These are phyloP conservation scores for Parazoanthus swiftii DNA, from an alignment of 92 coral and sea anemone genomes.

Conservation along the genomic window DNA sequence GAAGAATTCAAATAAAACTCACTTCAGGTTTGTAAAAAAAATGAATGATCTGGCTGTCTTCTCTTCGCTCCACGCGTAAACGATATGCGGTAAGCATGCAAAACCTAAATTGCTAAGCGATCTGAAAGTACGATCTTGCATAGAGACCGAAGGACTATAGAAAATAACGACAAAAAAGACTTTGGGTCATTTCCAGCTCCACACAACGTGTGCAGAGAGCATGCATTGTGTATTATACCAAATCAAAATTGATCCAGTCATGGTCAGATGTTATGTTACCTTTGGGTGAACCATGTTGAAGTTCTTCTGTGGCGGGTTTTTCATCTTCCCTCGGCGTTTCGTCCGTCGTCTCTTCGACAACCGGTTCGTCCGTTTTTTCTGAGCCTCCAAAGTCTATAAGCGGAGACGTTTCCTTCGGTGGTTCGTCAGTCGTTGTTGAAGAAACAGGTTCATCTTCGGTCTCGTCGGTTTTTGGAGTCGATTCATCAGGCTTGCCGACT, in stretches of 20 bases:
- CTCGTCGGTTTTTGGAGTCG: slow-evolving; percentile 12
- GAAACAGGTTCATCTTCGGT: slow-evolving; percentile 34
- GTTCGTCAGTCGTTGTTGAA: slow-evolving; percentile 33
- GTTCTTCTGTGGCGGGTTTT: slow-evolving; percentile 44
- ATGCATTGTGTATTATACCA: neutral
- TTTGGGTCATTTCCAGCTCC: neutral
- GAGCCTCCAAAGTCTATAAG: slow-evolving; percentile 35
- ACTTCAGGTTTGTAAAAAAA: neutral
- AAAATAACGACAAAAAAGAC: slow-evolving; percentile 6
- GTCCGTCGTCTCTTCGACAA: slow-evolving; percentile 45
- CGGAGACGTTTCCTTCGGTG: slow-evolving; percentile 39
- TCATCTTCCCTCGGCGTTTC: slow-evolving; percentile 44
- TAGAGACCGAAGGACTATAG: neutral
- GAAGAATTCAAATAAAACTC: neutral
- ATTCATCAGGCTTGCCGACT: slow-evolving; percentile 18
- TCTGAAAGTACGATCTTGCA: neutral
- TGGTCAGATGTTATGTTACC: slow-evolving; percentile 15
- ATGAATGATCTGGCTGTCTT: neutral
- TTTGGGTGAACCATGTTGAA: neutral
- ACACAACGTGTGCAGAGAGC: slow-evolving; percentile 14
- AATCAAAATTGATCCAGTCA: neutral
- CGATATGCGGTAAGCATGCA: neutral
- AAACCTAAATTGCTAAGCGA: neutral
- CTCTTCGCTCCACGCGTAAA: neutral
- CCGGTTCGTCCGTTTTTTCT: slow-evolving; percentile 26